Percentiles rank a stretch among this genome's conserved stretches.
These are phyloP conservation scores for Erebia epiphron DNA, from an alignment of 2,888 invertebrate genomes.

Conservation along the genomic window DNA sequence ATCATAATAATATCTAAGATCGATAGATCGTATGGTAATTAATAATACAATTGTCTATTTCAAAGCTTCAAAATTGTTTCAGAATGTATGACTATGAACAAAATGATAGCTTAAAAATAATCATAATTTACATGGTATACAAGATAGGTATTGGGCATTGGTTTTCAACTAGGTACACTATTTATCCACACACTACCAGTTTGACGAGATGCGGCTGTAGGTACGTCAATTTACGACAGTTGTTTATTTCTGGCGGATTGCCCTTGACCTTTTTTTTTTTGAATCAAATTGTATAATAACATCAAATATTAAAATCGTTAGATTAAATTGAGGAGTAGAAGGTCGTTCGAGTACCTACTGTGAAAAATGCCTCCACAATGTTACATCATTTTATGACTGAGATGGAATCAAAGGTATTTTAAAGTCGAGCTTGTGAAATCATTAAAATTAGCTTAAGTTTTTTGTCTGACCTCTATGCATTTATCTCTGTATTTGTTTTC, in stretches of 20 bases:
- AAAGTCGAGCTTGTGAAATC: not conserved
- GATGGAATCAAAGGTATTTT: not conserved
- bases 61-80: too few species aligned
- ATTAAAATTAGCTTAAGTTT: not conserved
- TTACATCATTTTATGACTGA: not conserved
- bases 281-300: not conserved
- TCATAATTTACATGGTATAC: too few species aligned
- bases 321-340: not conserved
- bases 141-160: not conserved
- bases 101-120: too few species aligned
- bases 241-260: not conserved
- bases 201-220: not conserved
- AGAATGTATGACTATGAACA: too few species aligned
- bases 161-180: not conserved
- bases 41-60: too few species aligned
- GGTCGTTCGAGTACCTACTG: not conserved
- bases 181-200: not conserved
- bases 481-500: too few species aligned
- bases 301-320: not conserved
- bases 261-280: constrained; percentile 8
- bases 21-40: too few species aligned
- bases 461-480: too few species aligned
- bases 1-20: too few species aligned
- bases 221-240: not conserved
- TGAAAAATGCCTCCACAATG: not conserved